Conservation (phyloP, 2,888 invertebrate species). For the Stratiomys singularior region DNA sequence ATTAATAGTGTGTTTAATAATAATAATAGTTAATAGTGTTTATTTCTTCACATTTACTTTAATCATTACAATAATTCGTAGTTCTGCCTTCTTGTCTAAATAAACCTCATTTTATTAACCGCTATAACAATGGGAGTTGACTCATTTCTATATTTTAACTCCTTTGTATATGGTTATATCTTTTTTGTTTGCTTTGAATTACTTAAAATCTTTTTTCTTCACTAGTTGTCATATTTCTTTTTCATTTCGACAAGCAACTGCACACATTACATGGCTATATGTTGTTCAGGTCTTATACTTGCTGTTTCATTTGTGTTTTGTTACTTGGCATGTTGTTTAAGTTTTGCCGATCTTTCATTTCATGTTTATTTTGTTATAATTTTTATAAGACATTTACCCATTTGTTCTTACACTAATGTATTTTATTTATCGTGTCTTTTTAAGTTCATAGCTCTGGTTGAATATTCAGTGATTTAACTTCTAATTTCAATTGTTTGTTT, state of each 20-base stretch:
- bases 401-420: too few species aligned
- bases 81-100: conserved; percentile 5
- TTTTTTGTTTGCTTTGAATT: not conserved
- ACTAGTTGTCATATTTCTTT: too few species aligned
- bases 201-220: not conserved
- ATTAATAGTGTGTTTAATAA: conserved; percentile 32
- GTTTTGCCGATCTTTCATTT: too few species aligned
- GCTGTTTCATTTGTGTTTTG: not conserved
- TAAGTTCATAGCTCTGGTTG: too few species aligned
- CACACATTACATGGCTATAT: not conserved
- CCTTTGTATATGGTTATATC: not conserved
- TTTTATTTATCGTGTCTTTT: too few species aligned
- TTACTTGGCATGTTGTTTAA: not conserved
- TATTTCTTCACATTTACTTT: conserved; percentile 18
- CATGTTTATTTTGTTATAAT: too few species aligned
- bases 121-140: conserved; percentile 25
- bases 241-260: not conserved
- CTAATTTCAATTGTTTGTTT: too few species aligned
- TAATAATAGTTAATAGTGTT: conserved; percentile 16
- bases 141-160: not conserved
- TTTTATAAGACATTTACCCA: too few species aligned
- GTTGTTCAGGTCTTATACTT: not conserved
- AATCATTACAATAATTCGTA: conserved; percentile 24
- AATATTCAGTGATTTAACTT: too few species aligned
- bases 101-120: conserved; percentile 20